Evolutionary conservation across 2,797 vertebrate genomes (phyloP).

Genomic region (Catamblyrhynchus diadema): DNA sequence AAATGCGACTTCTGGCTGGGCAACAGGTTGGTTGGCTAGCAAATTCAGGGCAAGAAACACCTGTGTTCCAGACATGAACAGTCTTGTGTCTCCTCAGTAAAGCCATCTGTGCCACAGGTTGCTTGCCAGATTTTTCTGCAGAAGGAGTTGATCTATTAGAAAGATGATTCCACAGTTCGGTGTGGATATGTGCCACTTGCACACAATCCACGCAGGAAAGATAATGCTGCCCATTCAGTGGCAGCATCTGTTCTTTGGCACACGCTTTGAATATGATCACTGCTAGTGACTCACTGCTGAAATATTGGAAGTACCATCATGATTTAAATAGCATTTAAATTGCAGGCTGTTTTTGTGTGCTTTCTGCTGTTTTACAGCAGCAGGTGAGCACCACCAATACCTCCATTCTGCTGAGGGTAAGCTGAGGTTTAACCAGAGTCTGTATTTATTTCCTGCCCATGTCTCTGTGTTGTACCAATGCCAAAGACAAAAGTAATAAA

Average conservation of each 20-base stretch:
- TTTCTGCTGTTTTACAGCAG: neutral
- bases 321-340: neutral
- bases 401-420: neutral
- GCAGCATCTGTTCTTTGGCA: constrained; percentile 56
- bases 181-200: constrained; percentile 33
- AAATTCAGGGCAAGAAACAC: constrained; percentile 7
- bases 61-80: constrained; percentile 41
- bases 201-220: constrained; percentile 49
- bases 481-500: neutral
- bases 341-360: neutral
- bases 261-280: neutral
- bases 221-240: constrained; percentile 53
- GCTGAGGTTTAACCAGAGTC: neutral
- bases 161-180: constrained; percentile 10
- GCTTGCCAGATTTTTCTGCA: constrained; percentile 53
- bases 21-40: constrained; percentile 30
- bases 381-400: neutral
- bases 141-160: constrained; percentile 49
- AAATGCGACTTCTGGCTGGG: constrained; percentile 5
- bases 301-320: neutral
- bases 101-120: constrained; percentile 54
- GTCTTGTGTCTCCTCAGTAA: neutral
- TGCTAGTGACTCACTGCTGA: constrained; percentile 6
- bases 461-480: neutral
- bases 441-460: neutral